Evolutionary conservation across 2,113 vertebrate species (phyloP), one percentile per base, ranked within the genome.

Genomic region (Chaetodon trifascialis): DNA sequence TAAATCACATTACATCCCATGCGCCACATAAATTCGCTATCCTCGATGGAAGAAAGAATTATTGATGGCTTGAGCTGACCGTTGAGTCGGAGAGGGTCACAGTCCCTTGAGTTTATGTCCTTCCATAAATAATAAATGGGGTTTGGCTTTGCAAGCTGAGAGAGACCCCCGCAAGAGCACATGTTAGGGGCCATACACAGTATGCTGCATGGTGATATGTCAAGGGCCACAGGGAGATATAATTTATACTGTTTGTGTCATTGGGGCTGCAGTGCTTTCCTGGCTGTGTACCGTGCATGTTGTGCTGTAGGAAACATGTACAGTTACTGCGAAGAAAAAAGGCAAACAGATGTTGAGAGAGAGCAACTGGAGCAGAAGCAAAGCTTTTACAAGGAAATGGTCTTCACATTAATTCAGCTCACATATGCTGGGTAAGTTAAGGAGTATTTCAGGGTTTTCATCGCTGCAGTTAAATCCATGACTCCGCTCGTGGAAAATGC

Each of bases 61-160:
- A 92, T 91, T 82, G 82, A 92, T 88, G 83, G 73, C 79, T 85
- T 15, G 70, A 85, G 82, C 47, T 23, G 76, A 63, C 15, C 85
- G 54, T 75, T 88, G 87, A 89, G 65, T 76, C 40, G 17, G 81
- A 82, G 86, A 85, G 89, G 88, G 85, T 91, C 91, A 88, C 87
- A 76, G 79, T 93, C 93, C 87, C 91, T 34, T 67, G 91, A 82
- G 93, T 91, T 92, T 93, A 88, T 89, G 92, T 92, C 85, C 80
- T 67, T 44, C 62, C 73, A 91, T 95, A 86, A 95, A 95, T 95
- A 94, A 95, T 95, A 85, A 84, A 95, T 93, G 36, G 52, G 81
- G 81, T 94, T 95, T 94, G 90, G 91, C 89, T 95, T 95, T 86
- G 76, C 91, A 91, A 84, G 86, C 92, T 78, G 91, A 83, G 91